A percentile compares a stretch with the other conserved stretches of the same genome.
These are phyloP conservation scores for Sciurus niger DNA, from an alignment of 2,113 vertebrate species.

Conservation along the genomic window DNA sequence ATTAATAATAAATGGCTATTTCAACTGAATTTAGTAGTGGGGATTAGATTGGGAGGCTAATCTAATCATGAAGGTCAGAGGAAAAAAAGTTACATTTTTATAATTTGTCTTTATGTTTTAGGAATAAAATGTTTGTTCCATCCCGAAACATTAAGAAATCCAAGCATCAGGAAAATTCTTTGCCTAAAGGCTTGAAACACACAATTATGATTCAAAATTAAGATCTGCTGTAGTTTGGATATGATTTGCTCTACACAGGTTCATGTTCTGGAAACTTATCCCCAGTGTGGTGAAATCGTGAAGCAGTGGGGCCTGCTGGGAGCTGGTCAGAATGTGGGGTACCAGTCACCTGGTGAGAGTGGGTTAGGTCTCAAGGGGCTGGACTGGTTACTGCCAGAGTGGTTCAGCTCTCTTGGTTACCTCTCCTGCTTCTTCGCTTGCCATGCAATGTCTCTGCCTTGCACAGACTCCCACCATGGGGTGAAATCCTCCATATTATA, in stretches of 20 bases:
- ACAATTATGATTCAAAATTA: neutral
- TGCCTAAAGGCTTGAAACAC: neutral
- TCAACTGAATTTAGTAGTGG: neutral
- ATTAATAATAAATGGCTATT: neutral
- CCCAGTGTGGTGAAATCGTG: too few species aligned
- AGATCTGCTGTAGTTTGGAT: neutral
- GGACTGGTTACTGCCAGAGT: neutral
- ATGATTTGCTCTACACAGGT: neutral
- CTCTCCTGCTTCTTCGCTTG: neutral
- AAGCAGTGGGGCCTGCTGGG: neutral
- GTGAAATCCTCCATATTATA: neutral
- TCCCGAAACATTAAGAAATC: constrained; percentile 27
- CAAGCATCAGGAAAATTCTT: neutral
- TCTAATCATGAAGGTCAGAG: neutral
- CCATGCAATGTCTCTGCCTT: too few species aligned
- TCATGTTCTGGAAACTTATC: too few species aligned
- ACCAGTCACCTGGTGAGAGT: too few species aligned
- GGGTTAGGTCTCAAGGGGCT: too few species aligned
- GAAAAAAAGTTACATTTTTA: neutral
- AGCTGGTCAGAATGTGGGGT: neutral
- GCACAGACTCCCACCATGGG: too few species aligned
- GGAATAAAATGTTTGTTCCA: neutral
- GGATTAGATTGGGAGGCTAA: neutral
- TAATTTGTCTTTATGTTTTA: neutral
- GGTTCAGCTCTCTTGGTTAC: neutral